These are phyloP conservation scores for Dolichallabes microphthalmus DNA, from an alignment of 2,113 vertebrate species.

Conservation along the genomic window DNA sequence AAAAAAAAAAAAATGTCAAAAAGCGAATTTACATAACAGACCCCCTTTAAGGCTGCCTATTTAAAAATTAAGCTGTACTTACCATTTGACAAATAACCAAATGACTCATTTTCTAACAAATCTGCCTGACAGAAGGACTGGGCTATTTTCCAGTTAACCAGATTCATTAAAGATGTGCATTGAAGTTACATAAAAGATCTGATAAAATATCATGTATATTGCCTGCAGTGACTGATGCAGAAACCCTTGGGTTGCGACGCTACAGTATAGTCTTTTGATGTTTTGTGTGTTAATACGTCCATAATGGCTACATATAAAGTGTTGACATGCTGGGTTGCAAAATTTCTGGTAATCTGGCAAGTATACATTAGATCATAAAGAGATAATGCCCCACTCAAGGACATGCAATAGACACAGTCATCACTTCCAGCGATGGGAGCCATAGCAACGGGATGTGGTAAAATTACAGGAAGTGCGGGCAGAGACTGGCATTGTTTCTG, in stretches of 20 bases:
- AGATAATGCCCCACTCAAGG: not conserved
- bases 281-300: not conserved
- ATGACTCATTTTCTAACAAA: not conserved
- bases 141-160: not conserved
- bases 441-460: not conserved
- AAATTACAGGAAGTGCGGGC: not conserved
- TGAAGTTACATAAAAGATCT: not conserved
- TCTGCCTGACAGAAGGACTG: not conserved
- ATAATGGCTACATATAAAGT: not conserved
- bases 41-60: not conserved
- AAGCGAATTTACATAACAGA: no score
- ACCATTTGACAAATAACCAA: not conserved
- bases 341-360: not conserved
- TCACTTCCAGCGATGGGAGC: not conserved
- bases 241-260: not conserved
- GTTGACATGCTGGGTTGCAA: constrained; percentile 2
- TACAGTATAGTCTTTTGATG: not conserved
- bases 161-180: not conserved
- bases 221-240: not conserved
- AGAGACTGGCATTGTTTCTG: not conserved
- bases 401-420: not conserved
- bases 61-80: not conserved
- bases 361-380: not conserved
- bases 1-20: no score
- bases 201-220: not conserved